phyloP scores from a whole-genome alignment of 2,113 vertebrate species.

The Acinonyx jubatus region DNA sequence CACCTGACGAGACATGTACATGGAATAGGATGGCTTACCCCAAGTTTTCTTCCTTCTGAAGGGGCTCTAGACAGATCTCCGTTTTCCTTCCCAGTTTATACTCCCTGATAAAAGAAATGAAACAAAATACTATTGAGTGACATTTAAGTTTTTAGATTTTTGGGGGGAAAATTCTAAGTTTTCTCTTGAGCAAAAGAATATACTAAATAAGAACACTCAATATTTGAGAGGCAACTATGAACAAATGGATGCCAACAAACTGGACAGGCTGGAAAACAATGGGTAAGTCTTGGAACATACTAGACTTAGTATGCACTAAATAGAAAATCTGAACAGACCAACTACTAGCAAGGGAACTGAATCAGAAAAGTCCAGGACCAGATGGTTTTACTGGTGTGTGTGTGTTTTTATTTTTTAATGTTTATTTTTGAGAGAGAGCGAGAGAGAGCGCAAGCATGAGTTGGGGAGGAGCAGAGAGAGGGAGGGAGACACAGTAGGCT shows the following conservation, averaged over 20 bases:
- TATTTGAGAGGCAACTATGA: background rate
- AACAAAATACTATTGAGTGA: background rate
- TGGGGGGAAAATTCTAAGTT: background rate
- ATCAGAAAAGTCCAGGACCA: background rate
- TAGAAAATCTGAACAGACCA: background rate
- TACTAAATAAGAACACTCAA: background rate
- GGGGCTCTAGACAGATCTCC: conserved; percentile 90
- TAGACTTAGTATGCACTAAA: no score
- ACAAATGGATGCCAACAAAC: background rate
- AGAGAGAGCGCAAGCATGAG: no score
- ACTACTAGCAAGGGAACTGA: background rate
- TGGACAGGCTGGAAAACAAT: background rate
- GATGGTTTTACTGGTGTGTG: background rate
- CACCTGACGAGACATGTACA: accelerated
- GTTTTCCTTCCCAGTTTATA: conserved; percentile 83
- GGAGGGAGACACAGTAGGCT: no score
- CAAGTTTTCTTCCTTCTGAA: conserved; percentile 90
- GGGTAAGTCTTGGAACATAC: background rate
- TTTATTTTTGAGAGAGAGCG: no score
- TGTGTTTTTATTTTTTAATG: no score
- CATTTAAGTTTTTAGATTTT: background rate
- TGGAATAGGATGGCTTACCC: conserved; percentile 84
- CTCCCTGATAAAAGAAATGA: conserved; percentile 77
- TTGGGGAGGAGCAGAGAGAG: no score
- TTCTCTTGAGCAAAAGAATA: background rate